Evolutionary conservation across 2,888 invertebrate species (phyloP), one percentile per base, ranked within the genome.

Genomic region (Hoplodrina ambigua): DNA sequence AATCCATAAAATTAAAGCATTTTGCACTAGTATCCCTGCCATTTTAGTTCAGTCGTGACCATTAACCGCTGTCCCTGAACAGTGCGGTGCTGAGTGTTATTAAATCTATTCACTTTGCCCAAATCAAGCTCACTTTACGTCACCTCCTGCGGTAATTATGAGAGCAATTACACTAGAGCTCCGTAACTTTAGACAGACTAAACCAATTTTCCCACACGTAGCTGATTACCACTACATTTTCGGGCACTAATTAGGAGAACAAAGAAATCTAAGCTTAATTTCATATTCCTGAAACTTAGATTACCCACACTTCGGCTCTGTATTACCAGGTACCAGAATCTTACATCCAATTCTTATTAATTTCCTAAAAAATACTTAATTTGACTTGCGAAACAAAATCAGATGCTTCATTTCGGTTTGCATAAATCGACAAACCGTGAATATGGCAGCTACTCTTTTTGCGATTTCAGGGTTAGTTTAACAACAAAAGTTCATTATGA

Each of bases 31-130:
- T 17, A 56, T 66, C 63, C 55, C 20, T 25, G 19, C 49, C 46
- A 59, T 83, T 80, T 54, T 68, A 54, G 63, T 68, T 44, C 60
- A 76, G 69, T 80, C 83, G 85, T 76, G 78, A 83, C 70, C 72
- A 81, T 75, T 69, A 84, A 88, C 87, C 88, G 55, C 85, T 83
- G 86, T 69, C 87, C 88, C 83, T 89, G 89, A 87, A 85, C 76
- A 75, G 76, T 75, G 73, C 75, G 78, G 79, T 69, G 71, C 44
- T 78, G 72, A 81, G 57, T 67, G 44, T 75, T 66, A 80, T 84
- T 80, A 80, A 75, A 71, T 64, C 49, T 56, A 69, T 33, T 75
- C 49, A 55, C 63, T 79, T 63, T 73, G 49, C 58, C 62, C 67
- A 77, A 81, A 83, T 65, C 65, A 64, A 80, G 75, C 71, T 49